A percentile compares a stretch with the other conserved stretches of the same genome.
These are phyloP conservation scores for Eira barbara DNA, from an alignment of 2,113 vertebrate species.

Conservation along the genomic window DNA sequence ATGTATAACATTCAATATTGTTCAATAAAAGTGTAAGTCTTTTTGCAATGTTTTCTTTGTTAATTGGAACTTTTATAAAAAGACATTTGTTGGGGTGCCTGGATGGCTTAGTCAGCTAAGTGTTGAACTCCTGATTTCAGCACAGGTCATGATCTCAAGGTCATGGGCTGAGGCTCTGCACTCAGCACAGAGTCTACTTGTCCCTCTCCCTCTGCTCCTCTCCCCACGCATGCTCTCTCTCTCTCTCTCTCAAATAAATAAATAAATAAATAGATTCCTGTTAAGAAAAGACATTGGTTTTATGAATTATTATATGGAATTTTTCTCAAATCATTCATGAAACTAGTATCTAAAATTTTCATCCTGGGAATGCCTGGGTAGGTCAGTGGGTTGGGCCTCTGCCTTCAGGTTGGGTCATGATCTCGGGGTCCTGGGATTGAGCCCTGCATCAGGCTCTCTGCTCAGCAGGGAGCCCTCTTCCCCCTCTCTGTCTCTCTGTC, in stretches of 20 bases:
- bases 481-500: too few species aligned
- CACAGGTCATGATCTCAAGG: not conserved
- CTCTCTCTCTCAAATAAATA: not conserved
- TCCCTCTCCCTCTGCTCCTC: not conserved
- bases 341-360: constrained; percentile 15
- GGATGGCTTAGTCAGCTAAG: not conserved
- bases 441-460: too few species aligned
- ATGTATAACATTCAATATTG: not conserved
- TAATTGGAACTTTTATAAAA: not conserved
- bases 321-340: constrained; percentile 30
- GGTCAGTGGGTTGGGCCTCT: too few species aligned
- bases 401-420: too few species aligned
- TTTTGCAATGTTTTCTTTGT: not conserved
- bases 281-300: not conserved
- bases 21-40: not conserved
- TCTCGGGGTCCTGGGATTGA: too few species aligned
- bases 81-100: not conserved
- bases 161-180: not conserved
- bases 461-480: too few species aligned
- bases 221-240: not conserved
- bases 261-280: not conserved
- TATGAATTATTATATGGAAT: not conserved
- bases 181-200: not conserved
- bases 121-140: not conserved
- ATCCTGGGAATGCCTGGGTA: not conserved